These are phyloP conservation scores for Epinotia ramella DNA, from an alignment of 2,888 invertebrate species.

Conservation along the genomic window DNA sequence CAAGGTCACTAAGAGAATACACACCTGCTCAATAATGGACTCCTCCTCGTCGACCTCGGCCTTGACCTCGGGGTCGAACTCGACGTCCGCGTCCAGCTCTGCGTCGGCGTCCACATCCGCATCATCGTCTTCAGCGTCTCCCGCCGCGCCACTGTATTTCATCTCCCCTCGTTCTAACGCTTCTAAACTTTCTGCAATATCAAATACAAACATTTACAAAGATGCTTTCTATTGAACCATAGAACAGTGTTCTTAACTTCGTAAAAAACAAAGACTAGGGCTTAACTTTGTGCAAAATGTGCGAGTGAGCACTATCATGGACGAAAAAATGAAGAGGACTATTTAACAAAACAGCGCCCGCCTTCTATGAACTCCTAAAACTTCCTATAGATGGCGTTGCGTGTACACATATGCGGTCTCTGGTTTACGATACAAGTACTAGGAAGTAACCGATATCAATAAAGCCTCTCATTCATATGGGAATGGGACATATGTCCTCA, in stretches of 20 bases:
- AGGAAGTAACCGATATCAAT: background rate
- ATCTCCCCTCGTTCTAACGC: constrained; percentile 94
- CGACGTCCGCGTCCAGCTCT: constrained; percentile 85
- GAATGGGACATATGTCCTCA: no score
- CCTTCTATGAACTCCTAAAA: background rate
- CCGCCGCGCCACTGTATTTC: constrained; percentile 91
- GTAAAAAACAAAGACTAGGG: background rate
- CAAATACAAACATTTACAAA: constrained; percentile 37
- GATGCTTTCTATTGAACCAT: background rate
- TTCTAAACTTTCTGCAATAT: constrained; percentile 89
- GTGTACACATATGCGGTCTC: no score
- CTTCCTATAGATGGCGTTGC: no score
- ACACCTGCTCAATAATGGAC: constrained; percentile 68
- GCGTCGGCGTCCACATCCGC: constrained; percentile 75
- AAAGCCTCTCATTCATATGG: background rate
- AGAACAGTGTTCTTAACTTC: background rate
- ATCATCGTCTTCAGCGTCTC: constrained; percentile 88
- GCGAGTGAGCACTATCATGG: background rate
- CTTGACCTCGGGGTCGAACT: constrained; percentile 82
- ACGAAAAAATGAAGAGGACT: background rate
- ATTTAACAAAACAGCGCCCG: background rate
- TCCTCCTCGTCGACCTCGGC: constrained; percentile 86
- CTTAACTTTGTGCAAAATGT: background rate
- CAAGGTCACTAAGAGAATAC: background rate
- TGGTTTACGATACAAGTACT: background rate